A percentile compares a stretch with the other conserved stretches of the same genome.
Conservation (phyloP, 2,888 invertebrate species). For the Drosophila hamatofila region DNA sequence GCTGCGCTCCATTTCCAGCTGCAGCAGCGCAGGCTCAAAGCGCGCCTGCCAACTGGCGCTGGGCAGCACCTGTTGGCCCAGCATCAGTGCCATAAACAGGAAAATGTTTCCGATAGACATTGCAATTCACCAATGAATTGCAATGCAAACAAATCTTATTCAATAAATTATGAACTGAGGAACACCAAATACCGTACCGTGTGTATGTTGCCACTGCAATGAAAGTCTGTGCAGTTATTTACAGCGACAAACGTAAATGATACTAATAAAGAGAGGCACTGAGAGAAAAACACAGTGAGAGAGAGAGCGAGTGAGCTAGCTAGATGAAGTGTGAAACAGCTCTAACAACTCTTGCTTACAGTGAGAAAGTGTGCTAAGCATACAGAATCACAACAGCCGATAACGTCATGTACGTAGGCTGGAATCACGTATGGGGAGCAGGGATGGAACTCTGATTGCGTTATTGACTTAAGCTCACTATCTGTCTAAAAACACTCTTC, state of each 20-base stretch:
- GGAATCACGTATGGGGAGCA: too few species aligned
- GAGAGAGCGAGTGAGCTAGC: neutral
- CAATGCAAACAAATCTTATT: conserved; percentile 6
- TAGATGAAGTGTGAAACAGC: neutral
- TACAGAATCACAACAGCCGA: conserved; percentile 4
- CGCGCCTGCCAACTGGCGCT: conserved; percentile 64
- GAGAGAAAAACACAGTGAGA: neutral
- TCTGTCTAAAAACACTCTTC: neutral
- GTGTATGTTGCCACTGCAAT: conserved; percentile 1
- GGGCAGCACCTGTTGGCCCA: conserved; percentile 16
- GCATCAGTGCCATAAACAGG: conserved; percentile 19
- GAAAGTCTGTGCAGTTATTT: conserved; percentile 7
- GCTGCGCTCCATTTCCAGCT: conserved; percentile 70
- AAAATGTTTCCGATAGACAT: neutral
- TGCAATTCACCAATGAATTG: neutral
- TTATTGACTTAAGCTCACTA: neutral
- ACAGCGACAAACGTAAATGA: neutral
- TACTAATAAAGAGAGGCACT: neutral
- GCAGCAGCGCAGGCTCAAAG: conserved; percentile 70
- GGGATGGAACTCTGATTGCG: neutral
- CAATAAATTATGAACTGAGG: neutral
- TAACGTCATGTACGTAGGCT: neutral
- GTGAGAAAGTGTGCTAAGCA: neutral
- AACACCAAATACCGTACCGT: neutral
- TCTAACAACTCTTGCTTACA: neutral